phyloP scores from a whole-genome alignment of 2,888 invertebrate genomes.

The Plagiodera versicolora region DNA sequence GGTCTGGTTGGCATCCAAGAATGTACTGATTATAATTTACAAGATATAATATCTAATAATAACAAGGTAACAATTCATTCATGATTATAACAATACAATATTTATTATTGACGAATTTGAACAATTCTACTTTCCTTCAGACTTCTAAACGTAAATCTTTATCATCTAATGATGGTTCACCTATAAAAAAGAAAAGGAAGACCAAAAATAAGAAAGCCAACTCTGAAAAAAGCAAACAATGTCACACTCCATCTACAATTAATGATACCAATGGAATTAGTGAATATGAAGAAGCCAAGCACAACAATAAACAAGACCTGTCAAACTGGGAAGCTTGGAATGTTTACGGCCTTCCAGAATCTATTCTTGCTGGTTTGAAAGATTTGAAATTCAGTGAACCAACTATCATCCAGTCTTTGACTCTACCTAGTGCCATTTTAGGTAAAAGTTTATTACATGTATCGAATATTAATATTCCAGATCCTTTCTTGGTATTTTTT shows the following conservation, averaged over 20 bases:
- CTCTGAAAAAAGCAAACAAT: neutral
- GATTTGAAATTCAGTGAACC: slow-evolving; percentile 80
- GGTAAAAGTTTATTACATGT: slow-evolving; percentile 60
- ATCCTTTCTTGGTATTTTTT: too few species aligned
- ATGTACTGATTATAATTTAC: slow-evolving; percentile 68
- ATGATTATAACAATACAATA: neutral
- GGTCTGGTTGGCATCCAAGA: slow-evolving; percentile 80
- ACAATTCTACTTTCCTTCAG: neutral
- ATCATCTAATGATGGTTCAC: neutral
- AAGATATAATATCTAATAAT: slow-evolving; percentile 50
- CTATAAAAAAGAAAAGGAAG: slow-evolving; percentile 28
- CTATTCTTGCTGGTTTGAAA: slow-evolving; percentile 72
- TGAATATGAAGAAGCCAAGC: slow-evolving; percentile 11
- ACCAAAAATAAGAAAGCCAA: slow-evolving; percentile 15
- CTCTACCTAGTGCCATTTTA: slow-evolving; percentile 81
- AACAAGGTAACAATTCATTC: slow-evolving; percentile 26
- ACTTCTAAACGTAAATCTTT: neutral
- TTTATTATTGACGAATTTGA: neutral
- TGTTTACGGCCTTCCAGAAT: slow-evolving; percentile 68
- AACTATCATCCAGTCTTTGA: slow-evolving; percentile 83
- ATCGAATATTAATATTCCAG: too few species aligned
- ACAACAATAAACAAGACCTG: slow-evolving; percentile 5
- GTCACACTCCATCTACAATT: slow-evolving; percentile 29
- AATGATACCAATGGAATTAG: slow-evolving; percentile 12
- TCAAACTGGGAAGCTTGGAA: slow-evolving; percentile 63